Conservation (phyloP, 2,797 vertebrate genomes). For the Phrynocephalus guinanensis region DNA sequence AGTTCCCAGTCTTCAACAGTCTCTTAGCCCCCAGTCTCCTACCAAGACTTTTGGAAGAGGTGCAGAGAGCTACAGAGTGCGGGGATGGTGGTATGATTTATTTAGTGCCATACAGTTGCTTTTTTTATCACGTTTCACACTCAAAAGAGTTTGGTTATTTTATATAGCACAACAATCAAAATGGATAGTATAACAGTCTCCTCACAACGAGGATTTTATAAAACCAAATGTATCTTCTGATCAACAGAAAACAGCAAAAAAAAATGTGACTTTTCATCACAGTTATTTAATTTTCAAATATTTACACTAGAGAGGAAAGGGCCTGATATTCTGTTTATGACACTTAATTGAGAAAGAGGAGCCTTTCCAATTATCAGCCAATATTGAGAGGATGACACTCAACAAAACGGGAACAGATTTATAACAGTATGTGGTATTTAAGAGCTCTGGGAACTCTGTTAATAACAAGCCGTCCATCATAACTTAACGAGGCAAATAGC, state of each 20-base stretch:
- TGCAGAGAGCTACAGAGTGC: too few species aligned
- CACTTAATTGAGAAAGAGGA: conserved; percentile 40
- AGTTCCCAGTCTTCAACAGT: neutral
- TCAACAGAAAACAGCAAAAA: conserved; percentile 38
- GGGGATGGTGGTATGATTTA: neutral
- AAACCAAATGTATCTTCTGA: neutral
- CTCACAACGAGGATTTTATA: neutral
- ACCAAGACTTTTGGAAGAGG: neutral
- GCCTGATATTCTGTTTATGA: conserved; percentile 24
- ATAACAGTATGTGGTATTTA: conserved; percentile 95
- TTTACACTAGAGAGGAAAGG: conserved; percentile 63
- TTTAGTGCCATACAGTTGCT: neutral
- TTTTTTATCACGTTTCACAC: neutral
- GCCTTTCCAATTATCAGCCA: conserved; percentile 67
- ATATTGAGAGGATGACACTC: conserved; percentile 60
- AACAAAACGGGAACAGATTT: conserved; percentile 68
- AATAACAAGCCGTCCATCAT: conserved; percentile 96
- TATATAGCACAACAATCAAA: neutral
- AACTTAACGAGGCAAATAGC: conserved; percentile 97
- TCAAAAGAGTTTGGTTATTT: neutral
- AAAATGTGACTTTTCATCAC: conserved; percentile 42
- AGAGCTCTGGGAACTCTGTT: conserved; percentile 95
- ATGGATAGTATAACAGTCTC: neutral
- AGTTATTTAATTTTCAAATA: conserved; percentile 61
- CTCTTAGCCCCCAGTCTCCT: neutral